A percentile compares a stretch with the other conserved stretches of the same genome.
Evolutionary conservation across 2,113 vertebrate genomes (phyloP).

Genomic region (Myiozetetes cayanensis): DNA sequence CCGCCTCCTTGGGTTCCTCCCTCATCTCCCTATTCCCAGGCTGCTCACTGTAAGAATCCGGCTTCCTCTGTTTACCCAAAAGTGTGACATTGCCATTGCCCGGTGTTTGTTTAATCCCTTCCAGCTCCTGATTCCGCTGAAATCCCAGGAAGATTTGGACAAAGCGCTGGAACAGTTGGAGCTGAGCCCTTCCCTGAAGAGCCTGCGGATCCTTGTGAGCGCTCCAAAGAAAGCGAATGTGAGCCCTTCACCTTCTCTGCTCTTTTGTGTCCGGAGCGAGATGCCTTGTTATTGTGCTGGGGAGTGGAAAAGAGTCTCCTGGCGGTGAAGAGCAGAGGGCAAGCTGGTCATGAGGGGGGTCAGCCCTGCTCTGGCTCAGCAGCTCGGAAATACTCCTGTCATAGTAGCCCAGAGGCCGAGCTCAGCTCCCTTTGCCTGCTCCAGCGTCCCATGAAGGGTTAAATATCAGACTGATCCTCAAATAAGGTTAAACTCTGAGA

Average conservation of each 20-base stretch:
- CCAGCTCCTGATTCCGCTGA: slow-evolving; percentile 83
- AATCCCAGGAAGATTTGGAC: slow-evolving; percentile 91
- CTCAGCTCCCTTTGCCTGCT: neutral
- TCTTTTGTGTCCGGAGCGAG: neutral
- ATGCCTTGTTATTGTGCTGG: neutral
- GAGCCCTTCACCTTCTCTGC: slow-evolving; percentile 59
- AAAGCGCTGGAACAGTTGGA: slow-evolving; percentile 79
- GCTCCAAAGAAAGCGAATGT: slow-evolving; percentile 87
- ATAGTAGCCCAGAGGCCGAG: neutral
- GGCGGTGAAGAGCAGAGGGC: neutral
- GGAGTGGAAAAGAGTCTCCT: neutral
- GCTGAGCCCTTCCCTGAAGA: slow-evolving; percentile 78
- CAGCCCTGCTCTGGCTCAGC: neutral
- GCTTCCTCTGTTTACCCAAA: slow-evolving; percentile 36
- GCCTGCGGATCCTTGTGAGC: slow-evolving; percentile 84
- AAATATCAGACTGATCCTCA: neutral
- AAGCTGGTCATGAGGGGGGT: neutral
- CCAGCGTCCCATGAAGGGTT: neutral
- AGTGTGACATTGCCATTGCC: slow-evolving; percentile 10
- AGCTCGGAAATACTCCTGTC: neutral
- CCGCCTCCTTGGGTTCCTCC: neutral
- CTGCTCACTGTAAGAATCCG: neutral
- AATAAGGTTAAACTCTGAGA: neutral
- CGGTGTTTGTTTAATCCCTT: slow-evolving; percentile 60
- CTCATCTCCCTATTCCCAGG: neutral